Base-by-base conservation (phyloP, 2,888 invertebrate genomes). In the Hofmannophila pseudospretella region DNA sequence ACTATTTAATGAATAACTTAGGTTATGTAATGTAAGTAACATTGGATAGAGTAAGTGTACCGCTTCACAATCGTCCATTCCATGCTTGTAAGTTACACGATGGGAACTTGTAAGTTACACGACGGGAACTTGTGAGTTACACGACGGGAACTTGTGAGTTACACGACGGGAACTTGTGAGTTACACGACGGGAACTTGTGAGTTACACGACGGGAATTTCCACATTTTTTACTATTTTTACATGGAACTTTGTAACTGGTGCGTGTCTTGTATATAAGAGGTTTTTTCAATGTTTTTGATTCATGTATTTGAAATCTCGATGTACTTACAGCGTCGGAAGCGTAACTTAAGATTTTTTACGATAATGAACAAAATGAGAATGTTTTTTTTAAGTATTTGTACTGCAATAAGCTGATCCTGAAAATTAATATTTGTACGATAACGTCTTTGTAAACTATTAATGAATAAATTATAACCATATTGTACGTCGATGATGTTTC, bases 381-480 rank as follows among this genome's bases (percentile, higher is more conserved):
- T n/a, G 47, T 47, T 44, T 51, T 45, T 44, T 41, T 47, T 53
- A 54, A 61, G 51, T 54, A 52, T 58, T 58, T 63, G 60, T 63
- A 62, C 57, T 54, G 60, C 60, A 57, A 39, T 54, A 58, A 61
- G 67, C 69, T 64, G 67, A 67, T 71, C 69, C 72, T 63, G 58
- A 53, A 56, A 65, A 59, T 55, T 66, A 75, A 75, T 72, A 69
- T 78, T 80, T 84, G 81, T 84, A 82, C 79, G 80, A 84, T 84
- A 80, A 79, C 69, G 73, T 82, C 78, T 81, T 73, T 85, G 82
- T 85, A 85, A 84, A 85, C 85, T 88, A 86, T 84, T 86, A 81
- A 81, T 82, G 54, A 82, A 84, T 86, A 85, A 82, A 87, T 84
- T 84, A 85, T 87, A 85, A 85, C 82, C 82, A 74, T 81, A 85